Conservation (phyloP, 2,888 invertebrate species). For the Polia nebulosa region DNA sequence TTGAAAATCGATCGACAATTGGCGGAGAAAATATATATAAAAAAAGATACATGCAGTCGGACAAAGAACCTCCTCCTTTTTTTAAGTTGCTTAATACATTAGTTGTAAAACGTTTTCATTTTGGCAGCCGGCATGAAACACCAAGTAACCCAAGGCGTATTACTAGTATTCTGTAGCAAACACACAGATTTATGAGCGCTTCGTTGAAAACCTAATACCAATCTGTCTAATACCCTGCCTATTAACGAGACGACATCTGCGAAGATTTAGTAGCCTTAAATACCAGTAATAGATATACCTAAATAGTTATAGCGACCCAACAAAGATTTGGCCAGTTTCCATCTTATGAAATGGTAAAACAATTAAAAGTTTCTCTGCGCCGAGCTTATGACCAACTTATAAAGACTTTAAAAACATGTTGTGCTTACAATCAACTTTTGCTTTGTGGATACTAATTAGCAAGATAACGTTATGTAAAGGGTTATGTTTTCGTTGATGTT, state of each 20-base stretch:
- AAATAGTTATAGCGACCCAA: constrained; percentile 46
- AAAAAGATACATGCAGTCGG: too few relatives aligned
- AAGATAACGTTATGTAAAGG: constrained; percentile 49
- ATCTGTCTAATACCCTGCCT: neutral
- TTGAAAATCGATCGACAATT: too few relatives aligned
- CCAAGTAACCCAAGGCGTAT: too few relatives aligned
- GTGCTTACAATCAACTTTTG: constrained; percentile 58
- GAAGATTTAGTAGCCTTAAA: constrained; percentile 27
- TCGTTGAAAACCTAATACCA: neutral
- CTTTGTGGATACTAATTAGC: constrained; percentile 59
- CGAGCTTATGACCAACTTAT: constrained; percentile 64
- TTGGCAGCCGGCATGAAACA: too few relatives aligned
- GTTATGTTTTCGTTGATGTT: constrained; percentile 20
- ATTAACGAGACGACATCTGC: constrained; percentile 14
- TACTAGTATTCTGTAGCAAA: neutral
- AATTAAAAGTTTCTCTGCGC: constrained; percentile 75
- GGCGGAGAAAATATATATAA: too few relatives aligned
- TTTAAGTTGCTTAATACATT: too few relatives aligned
- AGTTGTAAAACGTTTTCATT: too few relatives aligned
- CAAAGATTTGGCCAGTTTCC: constrained; percentile 66
- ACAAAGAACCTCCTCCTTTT: too few relatives aligned
- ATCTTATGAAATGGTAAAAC: constrained; percentile 77
- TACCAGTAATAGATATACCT: constrained; percentile 47
- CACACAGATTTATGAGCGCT: neutral
- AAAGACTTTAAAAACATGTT: constrained; percentile 72